Evolutionary conservation across 2,113 vertebrate genomes (phyloP).

Genomic region (Nothocercus julius): DNA sequence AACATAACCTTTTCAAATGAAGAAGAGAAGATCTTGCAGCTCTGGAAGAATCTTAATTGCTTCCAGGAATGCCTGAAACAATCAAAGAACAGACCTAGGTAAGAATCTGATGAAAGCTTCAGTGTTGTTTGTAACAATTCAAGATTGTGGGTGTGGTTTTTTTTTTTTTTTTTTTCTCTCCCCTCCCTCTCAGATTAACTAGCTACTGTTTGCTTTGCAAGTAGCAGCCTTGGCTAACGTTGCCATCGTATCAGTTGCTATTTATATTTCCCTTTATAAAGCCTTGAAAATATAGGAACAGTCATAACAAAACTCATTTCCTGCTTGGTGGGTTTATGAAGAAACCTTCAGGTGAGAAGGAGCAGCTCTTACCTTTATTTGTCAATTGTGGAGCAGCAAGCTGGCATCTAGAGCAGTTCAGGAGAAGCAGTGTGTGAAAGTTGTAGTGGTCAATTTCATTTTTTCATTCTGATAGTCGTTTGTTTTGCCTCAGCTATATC

Average conservation of each 20-base stretch:
- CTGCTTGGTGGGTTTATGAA: neutral
- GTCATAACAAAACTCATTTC: neutral
- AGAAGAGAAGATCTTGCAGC: constrained; percentile 89
- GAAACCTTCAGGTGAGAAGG: neutral
- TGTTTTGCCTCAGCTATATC: too few species aligned
- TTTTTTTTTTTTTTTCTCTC: neutral
- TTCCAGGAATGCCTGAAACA: constrained; percentile 95
- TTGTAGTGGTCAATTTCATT: neutral
- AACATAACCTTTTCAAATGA: constrained; percentile 89
- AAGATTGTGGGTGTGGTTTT: neutral
- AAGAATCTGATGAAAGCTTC: constrained; percentile 18
- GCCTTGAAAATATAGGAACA: neutral
- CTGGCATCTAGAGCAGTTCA: neutral
- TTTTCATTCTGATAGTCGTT: neutral
- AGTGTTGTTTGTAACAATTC: neutral
- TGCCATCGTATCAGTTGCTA: neutral
- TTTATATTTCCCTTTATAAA: neutral
- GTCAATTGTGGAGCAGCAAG: neutral
- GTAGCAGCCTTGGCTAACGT: neutral
- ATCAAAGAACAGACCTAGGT: constrained; percentile 92
- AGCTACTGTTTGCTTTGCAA: neutral
- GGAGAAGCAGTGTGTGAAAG: too few species aligned
- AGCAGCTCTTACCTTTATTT: accelerated
- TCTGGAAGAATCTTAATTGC: constrained; percentile 89
- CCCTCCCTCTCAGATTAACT: neutral